Percentiles rank a stretch among this genome's conserved stretches.
Evolutionary conservation across 2,113 vertebrate species (phyloP).

Genomic region (Perccottus glenii): DNA sequence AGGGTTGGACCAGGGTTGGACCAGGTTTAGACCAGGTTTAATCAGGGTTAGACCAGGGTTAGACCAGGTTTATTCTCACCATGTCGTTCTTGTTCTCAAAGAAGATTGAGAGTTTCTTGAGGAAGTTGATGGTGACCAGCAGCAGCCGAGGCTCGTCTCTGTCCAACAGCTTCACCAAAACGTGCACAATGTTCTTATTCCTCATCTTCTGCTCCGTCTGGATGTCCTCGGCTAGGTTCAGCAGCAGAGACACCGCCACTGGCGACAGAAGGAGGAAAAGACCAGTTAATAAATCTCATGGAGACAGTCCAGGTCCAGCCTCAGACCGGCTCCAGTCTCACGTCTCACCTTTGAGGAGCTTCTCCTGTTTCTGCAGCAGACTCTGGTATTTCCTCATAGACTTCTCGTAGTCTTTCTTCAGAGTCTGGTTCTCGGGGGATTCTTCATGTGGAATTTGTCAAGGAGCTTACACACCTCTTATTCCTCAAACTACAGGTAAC

Average conservation of each 20-base stretch:
- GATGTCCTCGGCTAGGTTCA: conserved; percentile 93
- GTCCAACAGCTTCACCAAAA: conserved; percentile 90
- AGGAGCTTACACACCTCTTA: conserved; percentile 60
- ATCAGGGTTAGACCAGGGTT: too few species aligned
- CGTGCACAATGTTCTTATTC: conserved; percentile 93
- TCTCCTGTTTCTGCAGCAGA: conserved; percentile 91
- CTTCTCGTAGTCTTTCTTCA: conserved; percentile 94
- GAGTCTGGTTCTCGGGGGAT: conserved; percentile 85
- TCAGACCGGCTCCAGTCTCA: too few species aligned
- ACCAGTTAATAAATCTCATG: too few species aligned
- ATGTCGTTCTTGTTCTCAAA: conserved; percentile 97
- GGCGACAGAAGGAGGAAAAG: neutral
- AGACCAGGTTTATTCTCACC: conserved; percentile 76
- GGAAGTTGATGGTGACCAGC: conserved; percentile 89
- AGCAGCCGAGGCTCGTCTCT: conserved; percentile 90
- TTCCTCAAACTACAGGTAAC: too few species aligned
- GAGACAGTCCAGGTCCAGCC: too few species aligned
- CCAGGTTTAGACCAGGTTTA: too few species aligned
- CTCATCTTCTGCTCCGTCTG: conserved; percentile 95
- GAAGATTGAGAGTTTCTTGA: conserved; percentile 97
- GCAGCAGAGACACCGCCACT: conserved; percentile 91
- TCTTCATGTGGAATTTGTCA: conserved; percentile 88
- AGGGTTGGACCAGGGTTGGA: too few species aligned
- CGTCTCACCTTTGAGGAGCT: conserved; percentile 87
- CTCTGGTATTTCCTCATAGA: conserved; percentile 91